Evolutionary conservation across 2,797 vertebrate species (phyloP).

Genomic region (Nothura maculosa): DNA sequence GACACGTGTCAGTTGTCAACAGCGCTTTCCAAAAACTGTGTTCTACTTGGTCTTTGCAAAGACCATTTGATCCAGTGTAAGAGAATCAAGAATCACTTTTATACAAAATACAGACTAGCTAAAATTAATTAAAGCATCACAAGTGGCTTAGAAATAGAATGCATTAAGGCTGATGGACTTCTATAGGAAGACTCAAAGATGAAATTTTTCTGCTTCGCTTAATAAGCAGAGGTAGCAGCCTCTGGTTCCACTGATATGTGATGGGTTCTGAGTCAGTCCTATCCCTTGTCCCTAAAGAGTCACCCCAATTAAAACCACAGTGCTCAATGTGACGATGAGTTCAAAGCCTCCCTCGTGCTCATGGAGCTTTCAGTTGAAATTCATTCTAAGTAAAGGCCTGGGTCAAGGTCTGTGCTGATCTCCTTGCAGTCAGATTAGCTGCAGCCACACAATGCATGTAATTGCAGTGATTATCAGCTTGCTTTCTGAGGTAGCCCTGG

Average conservation of each 20-base stretch:
- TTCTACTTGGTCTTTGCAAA: not conserved
- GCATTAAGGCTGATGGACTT: not conserved
- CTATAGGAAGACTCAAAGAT: not conserved
- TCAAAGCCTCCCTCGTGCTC: not conserved
- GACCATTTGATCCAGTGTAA: not conserved
- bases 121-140: not conserved
- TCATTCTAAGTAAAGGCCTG: not conserved
- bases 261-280: not conserved
- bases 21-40: not conserved
- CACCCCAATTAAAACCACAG: not conserved
- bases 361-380: not conserved
- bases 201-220: not conserved
- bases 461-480: not conserved
- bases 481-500: slow-evolving; percentile 82
- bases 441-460: slow-evolving; percentile 77
- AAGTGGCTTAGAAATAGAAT: not conserved
- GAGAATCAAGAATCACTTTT: not conserved
- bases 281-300: not conserved
- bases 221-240: not conserved
- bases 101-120: not conserved
- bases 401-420: not conserved
- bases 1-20: not conserved
- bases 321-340: not conserved
- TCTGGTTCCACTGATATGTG: not conserved
- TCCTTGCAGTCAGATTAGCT: not conserved